Evolutionary conservation across 2,888 invertebrate genomes (phyloP).

Genomic region (Sipha maydis): DNA sequence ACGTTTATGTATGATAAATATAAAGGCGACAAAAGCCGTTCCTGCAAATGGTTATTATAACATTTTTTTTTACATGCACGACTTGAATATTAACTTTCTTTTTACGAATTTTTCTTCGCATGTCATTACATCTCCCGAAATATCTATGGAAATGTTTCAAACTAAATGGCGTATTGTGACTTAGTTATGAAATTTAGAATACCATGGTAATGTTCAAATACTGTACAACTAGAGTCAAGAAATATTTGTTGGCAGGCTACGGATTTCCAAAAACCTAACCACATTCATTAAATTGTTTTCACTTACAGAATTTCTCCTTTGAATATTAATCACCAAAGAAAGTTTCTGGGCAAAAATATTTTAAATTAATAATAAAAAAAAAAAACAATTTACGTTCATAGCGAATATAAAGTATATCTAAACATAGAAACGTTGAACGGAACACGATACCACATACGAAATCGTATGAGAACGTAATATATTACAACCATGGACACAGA

Average conservation of each 20-base stretch:
- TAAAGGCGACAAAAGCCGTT: background rate
- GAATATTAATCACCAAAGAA: background rate
- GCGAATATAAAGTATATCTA: background rate
- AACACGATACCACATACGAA: background rate
- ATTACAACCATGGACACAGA: background rate
- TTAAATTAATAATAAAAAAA: background rate
- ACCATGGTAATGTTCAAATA: background rate
- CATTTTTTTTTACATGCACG: background rate
- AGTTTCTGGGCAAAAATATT: background rate
- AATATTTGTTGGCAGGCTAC: too few species aligned
- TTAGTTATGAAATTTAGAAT: background rate
- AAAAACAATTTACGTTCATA: background rate
- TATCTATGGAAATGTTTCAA: too few species aligned
- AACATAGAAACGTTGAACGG: background rate
- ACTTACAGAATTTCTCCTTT: too few species aligned
- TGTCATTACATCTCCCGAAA: background rate
- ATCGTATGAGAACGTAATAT: background rate
- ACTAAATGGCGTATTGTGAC: background rate
- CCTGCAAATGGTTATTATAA: conserved; percentile 23
- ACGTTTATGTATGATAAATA: conserved; percentile 29
- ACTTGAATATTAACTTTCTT: conserved; percentile 27
- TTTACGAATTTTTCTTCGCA: background rate
- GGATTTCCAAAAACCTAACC: too few species aligned
- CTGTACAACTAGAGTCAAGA: background rate
- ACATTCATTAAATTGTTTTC: too few species aligned